phyloP scores from a whole-genome alignment of 2,888 invertebrate species.

The Augochlorella aurata region DNA sequence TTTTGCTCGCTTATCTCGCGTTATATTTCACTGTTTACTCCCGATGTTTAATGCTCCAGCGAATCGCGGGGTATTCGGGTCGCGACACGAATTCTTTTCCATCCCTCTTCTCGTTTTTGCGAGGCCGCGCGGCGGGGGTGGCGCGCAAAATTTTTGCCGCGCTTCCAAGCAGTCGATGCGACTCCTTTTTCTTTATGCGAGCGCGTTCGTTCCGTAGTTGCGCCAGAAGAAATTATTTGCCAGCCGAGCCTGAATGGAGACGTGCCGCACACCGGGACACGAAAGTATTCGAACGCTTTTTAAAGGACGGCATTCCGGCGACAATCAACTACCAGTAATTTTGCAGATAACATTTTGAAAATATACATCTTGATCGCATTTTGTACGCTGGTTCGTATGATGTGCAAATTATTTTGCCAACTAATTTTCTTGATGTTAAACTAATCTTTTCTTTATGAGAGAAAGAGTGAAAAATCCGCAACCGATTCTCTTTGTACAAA shows the following conservation, averaged over 20 bases:
- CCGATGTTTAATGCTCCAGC: slow-evolving; percentile 38
- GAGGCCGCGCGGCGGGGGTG: neutral
- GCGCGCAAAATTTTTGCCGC: neutral
- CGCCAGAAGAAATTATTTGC: neutral
- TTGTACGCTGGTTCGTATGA: no score
- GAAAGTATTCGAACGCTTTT: no score
- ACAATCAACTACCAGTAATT: no score
- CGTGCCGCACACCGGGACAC: no score
- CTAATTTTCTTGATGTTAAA: no score
- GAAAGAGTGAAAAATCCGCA: no score
- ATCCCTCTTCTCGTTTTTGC: neutral
- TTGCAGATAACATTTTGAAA: no score
- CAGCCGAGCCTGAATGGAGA: neutral
- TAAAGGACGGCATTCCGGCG: no score
- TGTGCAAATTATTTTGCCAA: no score
- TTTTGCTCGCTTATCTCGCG: slow-evolving; percentile 46
- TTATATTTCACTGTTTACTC: slow-evolving; percentile 46
- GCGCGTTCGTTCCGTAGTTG: neutral
- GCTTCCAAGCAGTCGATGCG: neutral
- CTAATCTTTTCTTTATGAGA: no score
- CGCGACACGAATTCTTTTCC: slow-evolving; percentile 17
- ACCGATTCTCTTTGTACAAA: no score
- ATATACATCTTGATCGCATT: no score
- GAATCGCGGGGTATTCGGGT: slow-evolving; percentile 38
- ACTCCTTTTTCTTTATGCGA: neutral